These are phyloP conservation scores for Anhinga rufa DNA, from an alignment of 2,113 vertebrate species.

Conservation along the genomic window DNA sequence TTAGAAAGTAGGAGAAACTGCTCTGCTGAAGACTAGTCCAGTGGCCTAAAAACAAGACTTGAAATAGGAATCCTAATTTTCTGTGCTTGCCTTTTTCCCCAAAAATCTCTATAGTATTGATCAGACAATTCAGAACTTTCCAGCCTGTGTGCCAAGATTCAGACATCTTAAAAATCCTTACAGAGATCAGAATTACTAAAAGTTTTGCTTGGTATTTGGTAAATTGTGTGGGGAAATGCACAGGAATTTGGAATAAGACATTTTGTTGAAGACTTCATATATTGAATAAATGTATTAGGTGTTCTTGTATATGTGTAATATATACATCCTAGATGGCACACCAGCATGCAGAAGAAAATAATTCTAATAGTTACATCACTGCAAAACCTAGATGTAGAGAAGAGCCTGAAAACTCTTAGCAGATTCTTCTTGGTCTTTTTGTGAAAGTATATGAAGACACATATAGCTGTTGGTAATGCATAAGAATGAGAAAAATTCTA, in stretches of 20 bases:
- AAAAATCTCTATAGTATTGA: not conserved
- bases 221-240: not conserved
- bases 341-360: not conserved
- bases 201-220: not conserved
- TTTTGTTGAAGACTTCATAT: not conserved
- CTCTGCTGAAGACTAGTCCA: not conserved
- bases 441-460: not conserved
- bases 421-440: not conserved
- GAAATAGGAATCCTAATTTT: not conserved
- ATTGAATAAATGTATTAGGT: not conserved
- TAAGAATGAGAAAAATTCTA: not conserved
- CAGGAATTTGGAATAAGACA: not conserved
- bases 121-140: not conserved
- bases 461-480: not conserved
- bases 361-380: not conserved
- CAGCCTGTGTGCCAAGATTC: not conserved
- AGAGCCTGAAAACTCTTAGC: not conserved
- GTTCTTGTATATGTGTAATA: not conserved
- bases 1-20: not conserved
- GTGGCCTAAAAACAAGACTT: not conserved
- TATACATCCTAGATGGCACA: not conserved
- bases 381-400: not conserved
- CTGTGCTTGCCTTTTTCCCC: not conserved
- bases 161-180: not conserved
- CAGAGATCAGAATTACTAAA: not conserved